A percentile compares a stretch with the other conserved stretches of the same genome.
phyloP scores from a whole-genome alignment of 1,140 invertebrate species.

The Cepaea nemoralis region DNA sequence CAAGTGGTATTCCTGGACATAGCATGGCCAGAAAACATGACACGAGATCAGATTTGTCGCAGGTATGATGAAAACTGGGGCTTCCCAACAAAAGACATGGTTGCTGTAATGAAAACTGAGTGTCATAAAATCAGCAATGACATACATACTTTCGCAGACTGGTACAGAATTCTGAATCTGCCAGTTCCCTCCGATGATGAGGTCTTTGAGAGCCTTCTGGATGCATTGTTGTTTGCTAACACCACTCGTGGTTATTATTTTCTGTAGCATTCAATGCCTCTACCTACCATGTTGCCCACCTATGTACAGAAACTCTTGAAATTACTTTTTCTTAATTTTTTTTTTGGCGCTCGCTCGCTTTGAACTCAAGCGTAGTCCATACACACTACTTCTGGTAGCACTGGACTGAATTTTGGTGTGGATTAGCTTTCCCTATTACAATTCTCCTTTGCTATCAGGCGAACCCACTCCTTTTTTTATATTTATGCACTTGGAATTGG shows the following conservation, averaged over 20 bases:
- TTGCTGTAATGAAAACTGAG: not conserved
- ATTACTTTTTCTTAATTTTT: too few relatives aligned
- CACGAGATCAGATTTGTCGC: conserved; percentile 48
- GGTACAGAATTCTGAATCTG: conserved; percentile 54
- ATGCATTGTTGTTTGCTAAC: conserved; percentile 48
- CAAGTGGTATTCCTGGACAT: conserved; percentile 64
- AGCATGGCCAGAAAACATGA: conserved; percentile 56
- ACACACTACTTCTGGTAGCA: too few relatives aligned
- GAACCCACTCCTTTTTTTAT: too few relatives aligned
- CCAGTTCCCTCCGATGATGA: conserved; percentile 52
- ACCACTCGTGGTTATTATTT: conserved; percentile 50
- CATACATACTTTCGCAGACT: conserved; percentile 26
- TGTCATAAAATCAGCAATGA: conserved; percentile 15
- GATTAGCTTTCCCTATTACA: too few relatives aligned
- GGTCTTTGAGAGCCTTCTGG: conserved; percentile 48
- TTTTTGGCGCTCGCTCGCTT: too few relatives aligned
- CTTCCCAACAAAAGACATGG: conserved; percentile 50
- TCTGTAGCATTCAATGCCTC: too few relatives aligned
- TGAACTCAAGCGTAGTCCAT: too few relatives aligned
- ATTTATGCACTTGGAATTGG: too few relatives aligned
- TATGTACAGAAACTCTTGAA: too few relatives aligned
- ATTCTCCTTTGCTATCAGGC: too few relatives aligned
- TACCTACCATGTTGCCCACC: too few relatives aligned
- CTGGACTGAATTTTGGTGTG: too few relatives aligned
- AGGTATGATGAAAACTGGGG: conserved; percentile 61